phyloP scores from a whole-genome alignment of 1,140 invertebrate genomes.

The Archegozetes longisetosus region DNA sequence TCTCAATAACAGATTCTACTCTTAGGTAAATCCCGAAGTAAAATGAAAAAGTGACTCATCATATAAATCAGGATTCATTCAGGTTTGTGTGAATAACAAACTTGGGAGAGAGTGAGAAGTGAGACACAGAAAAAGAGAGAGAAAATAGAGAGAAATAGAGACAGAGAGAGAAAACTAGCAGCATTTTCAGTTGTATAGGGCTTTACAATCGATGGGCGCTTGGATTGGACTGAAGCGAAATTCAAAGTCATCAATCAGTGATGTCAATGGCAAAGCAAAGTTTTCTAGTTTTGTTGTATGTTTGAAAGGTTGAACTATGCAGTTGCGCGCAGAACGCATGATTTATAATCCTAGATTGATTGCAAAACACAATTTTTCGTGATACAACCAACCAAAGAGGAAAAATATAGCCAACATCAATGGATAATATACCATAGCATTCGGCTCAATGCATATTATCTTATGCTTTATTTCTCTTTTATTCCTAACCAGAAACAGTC shows the following conservation, averaged over 20 bases:
- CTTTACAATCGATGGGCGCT: neutral
- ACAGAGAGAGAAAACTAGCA: neutral
- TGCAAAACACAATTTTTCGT: conserved; percentile 2
- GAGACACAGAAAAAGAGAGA: neutral
- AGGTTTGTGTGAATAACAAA: neutral
- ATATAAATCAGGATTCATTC: conserved; percentile 1
- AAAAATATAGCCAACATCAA: neutral
- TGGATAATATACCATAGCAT: neutral
- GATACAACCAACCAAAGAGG: neutral
- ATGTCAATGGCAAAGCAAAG: conserved; percentile 2
- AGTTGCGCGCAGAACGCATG: neutral
- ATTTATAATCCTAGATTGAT: conserved; percentile 7
- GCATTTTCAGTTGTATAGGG: neutral
- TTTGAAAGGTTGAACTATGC: neutral
- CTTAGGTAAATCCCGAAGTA: conserved; percentile 1
- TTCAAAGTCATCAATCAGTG: neutral
- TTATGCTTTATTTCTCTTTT: neutral
- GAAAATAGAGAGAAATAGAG: neutral
- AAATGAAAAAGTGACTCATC: conserved; percentile 6
- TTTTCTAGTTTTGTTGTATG: neutral
- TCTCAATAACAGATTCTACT: neutral
- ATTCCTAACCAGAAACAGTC: neutral
- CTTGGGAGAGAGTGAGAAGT: neutral
- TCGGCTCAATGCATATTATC: neutral
- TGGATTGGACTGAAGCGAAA: neutral